A percentile compares a stretch with the other conserved stretches of the same genome.
These are phyloP conservation scores for Gastrophryne carolinensis DNA, from an alignment of 2,797 vertebrate species.

Conservation along the genomic window DNA sequence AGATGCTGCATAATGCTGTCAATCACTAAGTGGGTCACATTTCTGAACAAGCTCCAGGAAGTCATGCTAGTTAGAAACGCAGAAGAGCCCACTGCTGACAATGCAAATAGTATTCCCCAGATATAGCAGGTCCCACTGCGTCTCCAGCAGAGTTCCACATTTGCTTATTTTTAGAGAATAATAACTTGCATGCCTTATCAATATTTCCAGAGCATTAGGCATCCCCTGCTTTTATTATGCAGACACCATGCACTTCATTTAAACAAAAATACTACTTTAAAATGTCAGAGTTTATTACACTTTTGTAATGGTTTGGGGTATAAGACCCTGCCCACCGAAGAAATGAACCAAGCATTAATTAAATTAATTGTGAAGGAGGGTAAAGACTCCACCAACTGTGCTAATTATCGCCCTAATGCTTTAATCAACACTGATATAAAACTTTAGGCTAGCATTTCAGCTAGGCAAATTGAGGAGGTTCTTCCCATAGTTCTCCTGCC, in stretches of 20 bases:
- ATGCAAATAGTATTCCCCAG: neutral
- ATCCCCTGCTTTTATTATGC: neutral
- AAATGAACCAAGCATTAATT: too few species aligned
- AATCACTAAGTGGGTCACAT: conserved; percentile 16
- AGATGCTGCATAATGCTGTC: neutral
- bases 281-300: too few species aligned
- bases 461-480: too few species aligned
- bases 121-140: neutral
- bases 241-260: neutral
- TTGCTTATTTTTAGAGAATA: neutral
- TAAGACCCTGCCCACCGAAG: too few species aligned
- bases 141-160: neutral
- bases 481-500: too few species aligned
- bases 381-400: too few species aligned
- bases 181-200: neutral
- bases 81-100: neutral
- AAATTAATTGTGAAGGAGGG: too few species aligned
- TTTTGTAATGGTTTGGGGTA: too few species aligned
- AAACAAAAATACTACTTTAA: too few species aligned
- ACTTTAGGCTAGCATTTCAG: too few species aligned
- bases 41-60: neutral
- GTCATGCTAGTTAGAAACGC: neutral
- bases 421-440: too few species aligned
- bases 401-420: too few species aligned
- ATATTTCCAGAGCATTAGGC: conserved; percentile 11